Evolutionary conservation across 2,888 invertebrate genomes (phyloP).

Genomic region (Alentia gelatinosa): DNA sequence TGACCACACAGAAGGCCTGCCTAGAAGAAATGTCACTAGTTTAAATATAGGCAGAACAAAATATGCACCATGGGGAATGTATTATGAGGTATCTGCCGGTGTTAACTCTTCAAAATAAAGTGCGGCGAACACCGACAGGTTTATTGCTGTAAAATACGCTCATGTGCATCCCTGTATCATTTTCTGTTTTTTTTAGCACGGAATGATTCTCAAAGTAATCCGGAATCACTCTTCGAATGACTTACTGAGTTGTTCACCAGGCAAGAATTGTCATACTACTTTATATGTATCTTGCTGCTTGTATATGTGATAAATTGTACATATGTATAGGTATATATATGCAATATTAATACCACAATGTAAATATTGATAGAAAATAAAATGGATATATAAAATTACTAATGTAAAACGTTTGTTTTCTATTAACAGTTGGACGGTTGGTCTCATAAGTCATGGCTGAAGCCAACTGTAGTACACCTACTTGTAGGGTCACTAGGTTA

Average conservation of each 20-base stretch:
- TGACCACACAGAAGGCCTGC: too few relatives aligned
- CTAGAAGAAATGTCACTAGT: too few relatives aligned
- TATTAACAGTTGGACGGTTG: too few relatives aligned
- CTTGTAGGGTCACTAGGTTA: too few relatives aligned
- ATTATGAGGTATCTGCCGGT: too few relatives aligned
- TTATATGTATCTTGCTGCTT: neutral
- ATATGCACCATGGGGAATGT: too few relatives aligned
- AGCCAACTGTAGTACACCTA: too few relatives aligned
- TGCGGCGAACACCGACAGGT: neutral
- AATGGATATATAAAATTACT: neutral
- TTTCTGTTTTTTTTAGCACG: neutral
- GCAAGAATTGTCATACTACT: neutral
- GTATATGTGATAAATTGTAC: neutral
- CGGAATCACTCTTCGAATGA: neutral
- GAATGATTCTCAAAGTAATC: neutral
- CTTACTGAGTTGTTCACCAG: neutral
- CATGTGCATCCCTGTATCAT: neutral
- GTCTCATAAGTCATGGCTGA: too few relatives aligned
- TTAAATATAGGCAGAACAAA: too few relatives aligned
- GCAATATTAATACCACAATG: neutral
- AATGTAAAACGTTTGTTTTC: too few relatives aligned
- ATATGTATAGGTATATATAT: slow-evolving; percentile 15
- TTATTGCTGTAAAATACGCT: neutral
- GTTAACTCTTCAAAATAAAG: too few relatives aligned
- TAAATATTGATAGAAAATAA: neutral